Conservation (phyloP, 2,113 vertebrate genomes). For the Rutilus rutilus region DNA sequence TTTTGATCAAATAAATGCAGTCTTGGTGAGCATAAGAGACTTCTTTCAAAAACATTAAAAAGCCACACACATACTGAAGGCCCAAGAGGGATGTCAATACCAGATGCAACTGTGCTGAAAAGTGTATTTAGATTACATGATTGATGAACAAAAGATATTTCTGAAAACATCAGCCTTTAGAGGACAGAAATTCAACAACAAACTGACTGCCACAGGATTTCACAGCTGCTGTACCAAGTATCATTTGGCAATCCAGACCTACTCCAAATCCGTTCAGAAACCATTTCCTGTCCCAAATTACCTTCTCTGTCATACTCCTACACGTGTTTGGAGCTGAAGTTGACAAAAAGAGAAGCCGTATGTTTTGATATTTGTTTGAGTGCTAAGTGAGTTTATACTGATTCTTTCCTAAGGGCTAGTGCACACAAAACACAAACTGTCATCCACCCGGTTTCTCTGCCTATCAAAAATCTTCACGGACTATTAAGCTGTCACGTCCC, state of each 20-base stretch:
- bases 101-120: not conserved
- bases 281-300: not conserved
- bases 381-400: conserved; percentile 62
- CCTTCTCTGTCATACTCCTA: not conserved
- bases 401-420: conserved; percentile 65
- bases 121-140: not conserved
- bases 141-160: conserved; percentile 3
- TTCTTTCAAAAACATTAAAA: too few species aligned
- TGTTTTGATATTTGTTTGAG: conserved; percentile 65
- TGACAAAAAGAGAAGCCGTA: conserved; percentile 56
- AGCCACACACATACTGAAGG: not conserved
- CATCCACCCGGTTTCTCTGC: conserved; percentile 68
- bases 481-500: conserved; percentile 76
- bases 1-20: not conserved
- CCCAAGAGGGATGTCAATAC: not conserved
- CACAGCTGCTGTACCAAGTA: not conserved
- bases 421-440: conserved; percentile 72
- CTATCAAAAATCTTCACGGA: conserved; percentile 74
- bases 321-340: conserved; percentile 43
- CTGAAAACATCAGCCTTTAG: not conserved
- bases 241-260: not conserved
- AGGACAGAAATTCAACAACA: not conserved
- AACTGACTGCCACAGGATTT: not conserved
- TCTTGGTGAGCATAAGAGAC: not conserved
- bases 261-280: conserved; percentile 15